These are phyloP conservation scores for Ephialtes manifestator DNA, from an alignment of 2,888 invertebrate genomes.

Conservation along the genomic window DNA sequence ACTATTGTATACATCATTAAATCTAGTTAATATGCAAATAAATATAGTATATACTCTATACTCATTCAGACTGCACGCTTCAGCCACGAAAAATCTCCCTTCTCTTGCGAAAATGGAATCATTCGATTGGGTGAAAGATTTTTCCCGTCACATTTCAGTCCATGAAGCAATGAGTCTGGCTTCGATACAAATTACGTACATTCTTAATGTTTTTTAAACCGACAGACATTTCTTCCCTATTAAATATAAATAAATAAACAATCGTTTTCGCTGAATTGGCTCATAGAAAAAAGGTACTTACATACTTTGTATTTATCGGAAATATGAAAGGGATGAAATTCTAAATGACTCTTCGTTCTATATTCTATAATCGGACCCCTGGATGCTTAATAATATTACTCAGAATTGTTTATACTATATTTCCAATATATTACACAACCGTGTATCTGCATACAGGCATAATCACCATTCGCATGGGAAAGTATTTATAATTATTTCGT, in stretches of 20 bases:
- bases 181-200: conserved; percentile 48
- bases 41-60: conserved; percentile 10
- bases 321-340: neutral
- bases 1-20: conserved; percentile 15
- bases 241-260: neutral
- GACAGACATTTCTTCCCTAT: neutral
- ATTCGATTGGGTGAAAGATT: conserved; percentile 27
- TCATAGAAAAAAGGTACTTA: neutral
- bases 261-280: neutral
- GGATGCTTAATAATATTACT: conserved; percentile 10
- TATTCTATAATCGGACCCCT: neutral
- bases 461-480: too few species aligned
- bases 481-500: too few species aligned
- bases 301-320: neutral
- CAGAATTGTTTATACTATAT: neutral
- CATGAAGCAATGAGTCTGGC: conserved; percentile 32
- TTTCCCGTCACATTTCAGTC: conserved; percentile 42
- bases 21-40: conserved; percentile 10
- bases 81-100: conserved; percentile 50
- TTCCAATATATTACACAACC: neutral
- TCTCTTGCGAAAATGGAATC: neutral
- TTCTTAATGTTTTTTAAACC: conserved; percentile 18
- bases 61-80: conserved; percentile 12
- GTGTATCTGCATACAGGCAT: neutral
- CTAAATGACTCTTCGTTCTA: neutral